Conservation (phyloP, 2,113 vertebrate genomes). For the Poecile atricapillus region DNA sequence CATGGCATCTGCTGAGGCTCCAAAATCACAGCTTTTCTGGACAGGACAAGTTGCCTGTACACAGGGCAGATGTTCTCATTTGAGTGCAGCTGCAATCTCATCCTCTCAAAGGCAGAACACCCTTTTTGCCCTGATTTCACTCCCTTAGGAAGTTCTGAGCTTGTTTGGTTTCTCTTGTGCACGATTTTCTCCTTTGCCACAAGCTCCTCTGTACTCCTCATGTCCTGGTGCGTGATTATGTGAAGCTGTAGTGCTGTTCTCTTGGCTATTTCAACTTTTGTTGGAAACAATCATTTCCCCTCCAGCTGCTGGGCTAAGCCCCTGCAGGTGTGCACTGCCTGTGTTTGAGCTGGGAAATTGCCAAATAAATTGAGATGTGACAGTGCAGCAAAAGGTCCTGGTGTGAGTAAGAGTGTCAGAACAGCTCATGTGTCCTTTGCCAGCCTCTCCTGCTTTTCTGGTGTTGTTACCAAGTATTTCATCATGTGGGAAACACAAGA, state of each 20-base stretch:
- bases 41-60: not conserved
- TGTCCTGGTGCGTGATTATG: not conserved
- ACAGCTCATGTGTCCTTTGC: not conserved
- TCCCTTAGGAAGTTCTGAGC: not conserved
- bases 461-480: not conserved
- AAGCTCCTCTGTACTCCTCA: not conserved
- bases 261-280: not conserved
- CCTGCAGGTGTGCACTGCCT: rapidly evolving
- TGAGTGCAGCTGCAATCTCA: not conserved
- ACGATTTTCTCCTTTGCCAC: not conserved
- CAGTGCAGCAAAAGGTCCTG: not conserved
- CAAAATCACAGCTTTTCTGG: not conserved
- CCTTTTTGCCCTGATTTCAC: not conserved
- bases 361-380: not conserved
- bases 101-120: not conserved
- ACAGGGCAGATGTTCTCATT: not conserved
- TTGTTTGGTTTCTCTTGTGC: not conserved
- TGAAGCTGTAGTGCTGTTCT: not conserved
- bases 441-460: not conserved
- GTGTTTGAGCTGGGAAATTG: not conserved
- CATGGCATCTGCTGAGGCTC: not conserved
- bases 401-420: not conserved
- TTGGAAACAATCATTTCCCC: not conserved
- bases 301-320: not conserved
- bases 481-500: rapidly evolving